phyloP scores from a whole-genome alignment of 2,797 vertebrate species.

The Sciaenops ocellatus region DNA sequence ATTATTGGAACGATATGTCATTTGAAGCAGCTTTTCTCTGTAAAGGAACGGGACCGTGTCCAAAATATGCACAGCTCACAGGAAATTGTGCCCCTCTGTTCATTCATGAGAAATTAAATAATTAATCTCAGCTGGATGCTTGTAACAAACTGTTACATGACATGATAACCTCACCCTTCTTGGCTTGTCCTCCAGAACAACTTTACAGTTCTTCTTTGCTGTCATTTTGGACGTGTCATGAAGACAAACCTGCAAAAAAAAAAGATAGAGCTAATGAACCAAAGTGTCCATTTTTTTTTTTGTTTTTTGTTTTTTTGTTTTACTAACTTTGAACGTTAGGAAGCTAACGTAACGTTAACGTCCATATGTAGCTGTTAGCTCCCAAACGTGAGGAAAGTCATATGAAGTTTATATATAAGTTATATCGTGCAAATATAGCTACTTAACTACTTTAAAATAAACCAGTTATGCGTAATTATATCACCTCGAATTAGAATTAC shows the following conservation, averaged over 20 bases:
- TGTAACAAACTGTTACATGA: not conserved
- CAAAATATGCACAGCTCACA: constrained; percentile 14
- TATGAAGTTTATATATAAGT: too few relatives aligned
- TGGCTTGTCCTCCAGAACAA: constrained; percentile 66
- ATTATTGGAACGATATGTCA: constrained; percentile 57
- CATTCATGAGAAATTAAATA: not conserved
- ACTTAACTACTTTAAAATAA: not conserved
- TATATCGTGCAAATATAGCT: too few relatives aligned
- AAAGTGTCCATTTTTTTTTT: not conserved
- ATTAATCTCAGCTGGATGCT: not conserved
- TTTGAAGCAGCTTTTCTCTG: constrained; percentile 46
- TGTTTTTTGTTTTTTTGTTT: too few relatives aligned
- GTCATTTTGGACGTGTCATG: constrained; percentile 65
- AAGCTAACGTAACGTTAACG: not conserved
- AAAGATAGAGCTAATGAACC: not conserved
- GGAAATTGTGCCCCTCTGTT: constrained; percentile 1
- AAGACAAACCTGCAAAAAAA: constrained; percentile 35
- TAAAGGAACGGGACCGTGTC: constrained; percentile 29
- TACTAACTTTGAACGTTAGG: too few relatives aligned
- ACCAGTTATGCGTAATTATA: not conserved
- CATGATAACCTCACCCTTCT: constrained; percentile 68
- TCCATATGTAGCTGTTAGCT: too few relatives aligned
- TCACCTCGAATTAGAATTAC: not conserved
- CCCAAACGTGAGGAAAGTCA: too few relatives aligned
- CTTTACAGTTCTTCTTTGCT: constrained; percentile 65